Evolutionary conservation across 2,797 vertebrate species (phyloP).

Genomic region (Bufotes viridis): DNA sequence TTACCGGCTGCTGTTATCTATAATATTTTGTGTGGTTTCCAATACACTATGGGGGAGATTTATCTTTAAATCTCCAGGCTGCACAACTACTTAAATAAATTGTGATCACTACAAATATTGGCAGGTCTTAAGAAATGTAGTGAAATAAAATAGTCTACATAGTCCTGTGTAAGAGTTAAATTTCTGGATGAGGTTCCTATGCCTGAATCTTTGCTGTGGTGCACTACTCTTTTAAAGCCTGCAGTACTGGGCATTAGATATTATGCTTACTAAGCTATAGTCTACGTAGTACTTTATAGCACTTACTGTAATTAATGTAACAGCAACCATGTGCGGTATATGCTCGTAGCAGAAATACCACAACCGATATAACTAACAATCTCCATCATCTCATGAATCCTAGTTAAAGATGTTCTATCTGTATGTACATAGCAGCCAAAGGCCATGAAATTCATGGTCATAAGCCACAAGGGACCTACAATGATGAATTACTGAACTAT

Average conservation of each 20-base stretch:
- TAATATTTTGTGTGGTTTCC: too few relatives aligned
- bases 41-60: too few relatives aligned
- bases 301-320: not conserved
- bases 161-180: not conserved
- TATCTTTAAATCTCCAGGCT: too few relatives aligned
- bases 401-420: not conserved
- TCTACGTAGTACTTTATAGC: not conserved
- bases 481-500: not conserved
- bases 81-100: too few relatives aligned
- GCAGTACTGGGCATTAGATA: not conserved
- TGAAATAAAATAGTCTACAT: too few relatives aligned
- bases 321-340: not conserved
- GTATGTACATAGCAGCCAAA: constrained; percentile 8
- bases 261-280: not conserved
- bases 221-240: not conserved
- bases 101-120: too few relatives aligned
- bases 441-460: constrained; percentile 5
- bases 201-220: not conserved
- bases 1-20: too few relatives aligned
- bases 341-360: not conserved
- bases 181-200: not conserved
- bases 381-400: not conserved
- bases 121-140: too few relatives aligned
- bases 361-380: not conserved
- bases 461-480: not conserved